Evolutionary conservation across 2,888 invertebrate genomes (phyloP).

Genomic region (Eumerus sabulonum): DNA sequence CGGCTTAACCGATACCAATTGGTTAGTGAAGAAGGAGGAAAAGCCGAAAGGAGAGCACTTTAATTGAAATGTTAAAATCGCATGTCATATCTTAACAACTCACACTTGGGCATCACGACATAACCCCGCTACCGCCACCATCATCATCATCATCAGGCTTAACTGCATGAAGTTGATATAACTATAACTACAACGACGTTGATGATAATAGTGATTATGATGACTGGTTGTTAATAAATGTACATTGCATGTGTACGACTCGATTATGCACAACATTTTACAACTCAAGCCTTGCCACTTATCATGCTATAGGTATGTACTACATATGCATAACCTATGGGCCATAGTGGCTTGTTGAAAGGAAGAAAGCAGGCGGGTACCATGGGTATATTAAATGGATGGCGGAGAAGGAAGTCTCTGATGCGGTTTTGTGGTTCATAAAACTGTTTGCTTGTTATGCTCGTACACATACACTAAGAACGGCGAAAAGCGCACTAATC

Average conservation of each 20-base stretch:
- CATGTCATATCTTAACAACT: constrained; percentile 69
- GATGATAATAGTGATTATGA: constrained; percentile 59
- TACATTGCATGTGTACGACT: constrained; percentile 65
- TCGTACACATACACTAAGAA: not conserved
- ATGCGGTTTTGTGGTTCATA: constrained; percentile 65
- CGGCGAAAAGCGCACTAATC: constrained; percentile 38
- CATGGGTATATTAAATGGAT: constrained; percentile 56
- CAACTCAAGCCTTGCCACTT: constrained; percentile 26
- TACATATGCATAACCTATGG: too few species aligned
- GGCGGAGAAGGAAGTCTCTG: constrained; percentile 41
- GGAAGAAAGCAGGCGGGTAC: constrained; percentile 34
- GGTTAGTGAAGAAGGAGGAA: not conserved
- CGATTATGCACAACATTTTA: constrained; percentile 67
- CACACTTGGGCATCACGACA: constrained; percentile 56
- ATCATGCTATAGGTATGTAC: constrained; percentile 24
- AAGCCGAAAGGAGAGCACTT: constrained; percentile 28
- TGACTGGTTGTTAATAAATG: constrained; percentile 67
- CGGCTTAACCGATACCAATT: not conserved
- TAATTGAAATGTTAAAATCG: constrained; percentile 69
- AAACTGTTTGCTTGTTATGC: constrained; percentile 59
- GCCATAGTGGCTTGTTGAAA: not conserved
- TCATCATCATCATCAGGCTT: not conserved
- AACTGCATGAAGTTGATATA: too few species aligned
- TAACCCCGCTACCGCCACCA: constrained; percentile 9
- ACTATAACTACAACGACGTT: constrained; percentile 6